Evolutionary conservation across 1,140 invertebrate genomes (phyloP), one percentile per base, ranked within the genome.

Genomic region (Linepithema humile): DNA sequence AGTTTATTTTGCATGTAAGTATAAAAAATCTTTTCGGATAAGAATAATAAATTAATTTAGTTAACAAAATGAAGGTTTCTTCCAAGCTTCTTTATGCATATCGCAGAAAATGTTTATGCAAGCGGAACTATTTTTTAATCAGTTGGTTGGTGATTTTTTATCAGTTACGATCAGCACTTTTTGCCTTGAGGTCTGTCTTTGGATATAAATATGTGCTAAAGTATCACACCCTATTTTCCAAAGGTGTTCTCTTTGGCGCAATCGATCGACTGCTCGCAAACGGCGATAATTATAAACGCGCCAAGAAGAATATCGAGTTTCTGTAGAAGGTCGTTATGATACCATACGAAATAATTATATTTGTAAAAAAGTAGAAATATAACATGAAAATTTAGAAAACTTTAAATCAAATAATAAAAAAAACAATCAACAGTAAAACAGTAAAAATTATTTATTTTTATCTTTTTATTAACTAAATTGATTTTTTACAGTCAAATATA

Each of bases 261-360:
- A 67, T 40, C 43, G 45, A 67, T 67, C 29, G 20, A 7, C 17
- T 78, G 15, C 9, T 23, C 26, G 12, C 20, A 26, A 65, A 38
- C 38, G 17, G 20, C 6, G 23, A 55, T 78, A 55, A 69, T 78
- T 78, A 78, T 78, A 78, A 69, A 78, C 9, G 12, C 5, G 20
- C 1, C 1, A n/a, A 10, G 10, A n/a, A 50, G 9, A 50, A 65
- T n/a, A 65, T 9, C 3, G 12, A 69, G 17, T 78, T 17, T 2
- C 17, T 3, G 7, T 4, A 38, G 45, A 50, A 3, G 12, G 20
- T 35, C 1, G 9, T 2, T 7, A 15, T 12, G 35, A 17, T 23
- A 32, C 12, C 20, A n/a, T n/a, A 26, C 35, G 17, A 53, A 50
- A 20, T 50, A 53, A 67, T 55, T 40, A 53, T 65, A 65, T 40